A percentile compares a stretch with the other conserved stretches of the same genome.
phyloP scores from a whole-genome alignment of 2,797 vertebrate genomes.

The Babyrousa celebensis region DNA sequence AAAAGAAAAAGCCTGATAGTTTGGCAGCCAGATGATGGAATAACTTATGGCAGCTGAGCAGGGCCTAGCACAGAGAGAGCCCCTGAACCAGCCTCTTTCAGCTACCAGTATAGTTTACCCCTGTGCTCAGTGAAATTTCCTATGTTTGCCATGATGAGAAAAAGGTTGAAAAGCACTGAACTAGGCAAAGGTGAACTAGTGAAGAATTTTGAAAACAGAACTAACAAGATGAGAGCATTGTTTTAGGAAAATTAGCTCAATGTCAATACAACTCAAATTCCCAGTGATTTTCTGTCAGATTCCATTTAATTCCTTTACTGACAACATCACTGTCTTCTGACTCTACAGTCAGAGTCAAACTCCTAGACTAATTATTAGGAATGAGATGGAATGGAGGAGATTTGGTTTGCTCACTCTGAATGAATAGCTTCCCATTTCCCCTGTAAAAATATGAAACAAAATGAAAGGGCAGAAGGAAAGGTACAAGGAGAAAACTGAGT shows the following conservation, averaged over 20 bases:
- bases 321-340: not conserved
- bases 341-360: not conserved
- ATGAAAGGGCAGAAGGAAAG: not conserved
- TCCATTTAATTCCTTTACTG: not conserved
- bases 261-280: constrained; percentile 10
- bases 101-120: too few relatives aligned
- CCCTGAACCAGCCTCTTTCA: not conserved
- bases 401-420: not conserved
- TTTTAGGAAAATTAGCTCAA: constrained; percentile 2
- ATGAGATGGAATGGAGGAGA: not conserved
- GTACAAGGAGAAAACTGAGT: not conserved
- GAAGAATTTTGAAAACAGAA: constrained; percentile 3
- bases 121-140: not conserved
- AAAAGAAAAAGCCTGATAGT: not conserved
- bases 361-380: not conserved
- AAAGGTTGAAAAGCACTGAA: not conserved
- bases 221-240: not conserved
- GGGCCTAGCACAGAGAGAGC: not conserved
- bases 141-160: not conserved
- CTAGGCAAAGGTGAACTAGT: not conserved
- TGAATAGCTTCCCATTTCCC: not conserved
- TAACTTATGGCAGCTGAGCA: not conserved
- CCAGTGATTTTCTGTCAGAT: not conserved
- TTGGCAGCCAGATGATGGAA: not conserved
- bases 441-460: not conserved